phyloP scores from a whole-genome alignment of 2,888 invertebrate genomes.

The Phyllotreta cruciferae region DNA sequence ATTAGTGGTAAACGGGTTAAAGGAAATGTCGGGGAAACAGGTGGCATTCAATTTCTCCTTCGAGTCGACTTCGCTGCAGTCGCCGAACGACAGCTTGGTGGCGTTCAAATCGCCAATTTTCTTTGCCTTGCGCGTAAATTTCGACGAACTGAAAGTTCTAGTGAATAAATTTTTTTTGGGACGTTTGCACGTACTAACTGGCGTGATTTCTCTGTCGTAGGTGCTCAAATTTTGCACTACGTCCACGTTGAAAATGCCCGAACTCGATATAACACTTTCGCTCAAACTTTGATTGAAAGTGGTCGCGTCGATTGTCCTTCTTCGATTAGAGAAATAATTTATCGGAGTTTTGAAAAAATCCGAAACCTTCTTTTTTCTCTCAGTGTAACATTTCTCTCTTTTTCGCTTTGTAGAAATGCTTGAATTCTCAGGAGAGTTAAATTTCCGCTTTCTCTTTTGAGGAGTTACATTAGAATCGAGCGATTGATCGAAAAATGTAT shows the following conservation, averaged over 20 bases:
- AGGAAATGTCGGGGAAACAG: slow-evolving; percentile 58
- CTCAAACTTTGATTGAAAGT: slow-evolving; percentile 51
- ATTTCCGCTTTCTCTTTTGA: slow-evolving; percentile 48
- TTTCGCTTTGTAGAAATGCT: slow-evolving; percentile 46
- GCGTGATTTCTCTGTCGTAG: slow-evolving; percentile 39
- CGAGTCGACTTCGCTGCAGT: slow-evolving; percentile 43
- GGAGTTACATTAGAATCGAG: slow-evolving; percentile 37
- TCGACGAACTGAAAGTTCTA: slow-evolving; percentile 57
- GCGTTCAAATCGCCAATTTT: slow-evolving; percentile 50
- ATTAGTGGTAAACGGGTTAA: slow-evolving; percentile 45
- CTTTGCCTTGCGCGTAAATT: slow-evolving; percentile 49
- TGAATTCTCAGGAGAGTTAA: slow-evolving; percentile 47
- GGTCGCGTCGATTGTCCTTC: slow-evolving; percentile 55
- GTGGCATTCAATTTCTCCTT: slow-evolving; percentile 52
- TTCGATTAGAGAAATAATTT: slow-evolving; percentile 56
- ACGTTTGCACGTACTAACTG: slow-evolving; percentile 44
- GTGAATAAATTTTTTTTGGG: slow-evolving; percentile 55
- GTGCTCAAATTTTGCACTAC: slow-evolving; percentile 52
- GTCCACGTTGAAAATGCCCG: slow-evolving; percentile 56
- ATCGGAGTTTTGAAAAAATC: slow-evolving; percentile 57
- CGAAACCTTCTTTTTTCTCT: slow-evolving; percentile 53
- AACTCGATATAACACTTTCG: slow-evolving; percentile 55
- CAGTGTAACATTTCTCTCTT: slow-evolving; percentile 54
- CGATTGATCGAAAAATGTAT: slow-evolving; percentile 48
- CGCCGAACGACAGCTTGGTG: slow-evolving; percentile 51